Evolutionary conservation across 2,888 invertebrate species (phyloP), one percentile per base, ranked within the genome.

Genomic region (Pollenia labialis): DNA sequence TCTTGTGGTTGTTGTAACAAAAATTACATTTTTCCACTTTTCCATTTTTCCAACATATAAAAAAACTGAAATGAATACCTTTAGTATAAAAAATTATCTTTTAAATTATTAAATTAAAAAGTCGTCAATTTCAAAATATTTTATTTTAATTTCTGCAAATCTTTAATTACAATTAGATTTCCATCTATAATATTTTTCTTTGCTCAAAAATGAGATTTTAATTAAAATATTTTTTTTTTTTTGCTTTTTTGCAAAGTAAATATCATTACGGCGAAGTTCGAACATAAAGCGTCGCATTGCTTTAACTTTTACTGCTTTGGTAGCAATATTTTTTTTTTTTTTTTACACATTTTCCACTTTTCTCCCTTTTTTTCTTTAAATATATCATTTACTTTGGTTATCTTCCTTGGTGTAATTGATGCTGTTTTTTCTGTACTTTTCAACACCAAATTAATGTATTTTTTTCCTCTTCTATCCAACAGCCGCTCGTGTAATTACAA

Each of bases 401-500:
- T 18, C 48, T 64, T 64, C 44, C 69, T 56, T 69, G 11, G 46
- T 60, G 60, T 79, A 80, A 74, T 74, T 69, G 74, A 69, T 64
- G 79, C 58, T 54, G 66, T 56, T 66, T 64, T 75, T 68, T 32
- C 32, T 32, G 54, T 69, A 48, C 69, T 79, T 74, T 64, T 69
- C 77, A 74, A 75, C 85, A 82, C 75, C 32, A 69, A 86, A 80
- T 86, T 83, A 80, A 82, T 82, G 85, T 75, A 44, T 40, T 82
- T 82, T 68, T 72, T 16, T 40, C 18, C n/a, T 50, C 3, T 16
- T 16, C 32, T 42, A 10, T 52, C 46, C 54, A 42, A 52, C 68
- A 50, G 48, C 52, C 10, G 40, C 42, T 50, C 16, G 14, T 42
- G 64, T 7, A 58, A 66, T 11, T 46, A 71, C 23, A 56, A 11